Base-by-base conservation (phyloP, 2,797 vertebrate genomes). In the Syncerus caffer region DNA sequence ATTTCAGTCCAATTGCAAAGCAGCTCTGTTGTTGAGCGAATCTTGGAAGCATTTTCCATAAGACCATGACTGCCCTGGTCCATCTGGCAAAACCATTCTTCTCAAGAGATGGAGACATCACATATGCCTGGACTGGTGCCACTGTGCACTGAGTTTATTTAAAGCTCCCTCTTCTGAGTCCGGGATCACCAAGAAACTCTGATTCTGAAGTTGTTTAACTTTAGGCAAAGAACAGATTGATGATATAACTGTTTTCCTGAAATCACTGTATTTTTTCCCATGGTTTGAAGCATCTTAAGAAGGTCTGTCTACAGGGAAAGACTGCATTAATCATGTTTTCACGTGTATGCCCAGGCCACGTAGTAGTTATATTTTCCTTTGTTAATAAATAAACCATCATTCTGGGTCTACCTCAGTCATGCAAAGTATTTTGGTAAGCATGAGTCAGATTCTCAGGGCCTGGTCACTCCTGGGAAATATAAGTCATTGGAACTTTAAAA, bases 391-490 rank as follows among this genome's bases (percentile, higher is more conserved):
- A 78, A 90, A 71, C 47, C 38, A 74, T 67, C 89, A 50, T 93
- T 92, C 74, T 62, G 58, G 82, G 53, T 89, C 94, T 74, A 85
- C 83, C 58, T 97, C 45, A 55, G 78, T 94, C 94, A 84, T 86
- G 60, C 53, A 97, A 97, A 96, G 92, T 29, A 97, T 94, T 97
- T 97, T 95, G 82, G 80, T 93, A 64, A 96, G 16, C 55, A 83
- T 97, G 95, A 95, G 88, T 97, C 97, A 97, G 74, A 91, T 42
- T 80, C 79, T 82, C 23, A 93, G 14, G 53, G 71, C 21, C 55
- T 89, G 25, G n/a, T 93, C 62, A 92, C 78, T 96, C 78, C 60
- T 89, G 82, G 71, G 88, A 96, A 97, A 80, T 71, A 31, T 15
- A 89, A 92, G 80, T 58, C 71, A 90, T 53, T 53, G 29, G 51